phyloP scores from a whole-genome alignment of 2,113 vertebrate genomes.

The Gadus macrocephalus region DNA sequence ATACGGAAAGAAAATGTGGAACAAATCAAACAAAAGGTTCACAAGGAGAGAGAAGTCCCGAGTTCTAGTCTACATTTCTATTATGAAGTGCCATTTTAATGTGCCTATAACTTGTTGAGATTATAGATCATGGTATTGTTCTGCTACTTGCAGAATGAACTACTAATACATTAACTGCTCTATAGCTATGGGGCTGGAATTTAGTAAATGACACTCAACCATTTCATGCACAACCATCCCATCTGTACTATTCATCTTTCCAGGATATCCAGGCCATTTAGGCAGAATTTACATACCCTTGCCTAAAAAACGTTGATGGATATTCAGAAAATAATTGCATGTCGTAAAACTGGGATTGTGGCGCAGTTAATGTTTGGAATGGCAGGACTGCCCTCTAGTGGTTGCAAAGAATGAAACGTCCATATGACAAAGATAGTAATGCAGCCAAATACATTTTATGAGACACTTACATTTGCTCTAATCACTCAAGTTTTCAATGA shows the following conservation, averaged over 20 bases:
- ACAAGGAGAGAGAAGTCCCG: too few relatives aligned
- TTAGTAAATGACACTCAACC: slow-evolving; percentile 9
- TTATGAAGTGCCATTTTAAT: too few relatives aligned
- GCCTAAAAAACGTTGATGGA: background rate
- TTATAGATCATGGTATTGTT: too few relatives aligned
- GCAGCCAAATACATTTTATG: background rate
- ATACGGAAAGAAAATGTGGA: too few relatives aligned
- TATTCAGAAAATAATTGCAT: slow-evolving; percentile 18
- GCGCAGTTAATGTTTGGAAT: slow-evolving; percentile 27
- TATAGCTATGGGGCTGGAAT: background rate
- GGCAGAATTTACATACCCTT: background rate
- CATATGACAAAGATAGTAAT: background rate
- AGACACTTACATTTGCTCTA: background rate
- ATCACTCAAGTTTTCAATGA: too few relatives aligned
- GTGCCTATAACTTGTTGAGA: too few relatives aligned
- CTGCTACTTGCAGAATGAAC: too few relatives aligned
- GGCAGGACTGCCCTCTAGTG: slow-evolving; percentile 63
- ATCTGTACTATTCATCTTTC: slow-evolving; percentile 6
- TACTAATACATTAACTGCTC: background rate
- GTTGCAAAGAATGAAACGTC: slow-evolving; percentile 16
- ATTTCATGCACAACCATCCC: slow-evolving; percentile 2
- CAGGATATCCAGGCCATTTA: background rate
- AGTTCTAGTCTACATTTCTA: too few relatives aligned
- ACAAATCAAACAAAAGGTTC: too few relatives aligned
- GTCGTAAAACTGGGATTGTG: slow-evolving; percentile 14